Percentiles rank a stretch among this genome's conserved stretches.
Conservation (phyloP, 2,113 vertebrate genomes). For the Lathamus discolor region DNA sequence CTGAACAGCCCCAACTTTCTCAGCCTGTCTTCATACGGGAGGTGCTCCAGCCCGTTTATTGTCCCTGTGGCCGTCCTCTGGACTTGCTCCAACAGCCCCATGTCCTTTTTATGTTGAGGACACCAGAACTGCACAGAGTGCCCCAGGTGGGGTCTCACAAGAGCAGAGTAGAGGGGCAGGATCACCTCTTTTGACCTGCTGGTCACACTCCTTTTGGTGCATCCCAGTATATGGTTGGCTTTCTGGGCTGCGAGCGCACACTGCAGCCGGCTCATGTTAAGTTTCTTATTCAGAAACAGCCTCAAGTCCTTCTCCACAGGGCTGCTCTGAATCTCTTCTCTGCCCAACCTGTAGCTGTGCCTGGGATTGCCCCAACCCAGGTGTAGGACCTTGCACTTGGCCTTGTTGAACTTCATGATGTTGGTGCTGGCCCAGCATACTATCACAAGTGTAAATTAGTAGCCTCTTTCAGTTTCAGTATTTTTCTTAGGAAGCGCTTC, state of each 20-base stretch:
- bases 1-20: too few relatives aligned
- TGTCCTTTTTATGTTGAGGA: too few relatives aligned
- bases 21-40: too few relatives aligned
- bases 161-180: too few relatives aligned
- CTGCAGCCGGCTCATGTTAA: background rate
- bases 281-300: background rate
- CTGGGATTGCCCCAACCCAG: background rate
- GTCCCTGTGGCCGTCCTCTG: too few relatives aligned
- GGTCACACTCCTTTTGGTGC: too few relatives aligned
- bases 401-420: background rate
- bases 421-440: background rate
- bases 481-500: background rate
- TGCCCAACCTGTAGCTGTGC: background rate
- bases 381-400: background rate
- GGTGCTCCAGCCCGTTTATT: too few relatives aligned
- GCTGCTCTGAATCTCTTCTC: background rate
- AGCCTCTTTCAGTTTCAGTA: background rate
- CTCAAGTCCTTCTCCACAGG: background rate
- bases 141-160: too few relatives aligned
- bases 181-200: too few relatives aligned
- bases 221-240: background rate
- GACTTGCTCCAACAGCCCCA: too few relatives aligned
- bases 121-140: too few relatives aligned
- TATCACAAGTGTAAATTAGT: background rate
- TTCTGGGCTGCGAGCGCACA: background rate